Conservation (phyloP, 2,113 vertebrate species). For the Sinocyclocheilus anshuiensis region DNA sequence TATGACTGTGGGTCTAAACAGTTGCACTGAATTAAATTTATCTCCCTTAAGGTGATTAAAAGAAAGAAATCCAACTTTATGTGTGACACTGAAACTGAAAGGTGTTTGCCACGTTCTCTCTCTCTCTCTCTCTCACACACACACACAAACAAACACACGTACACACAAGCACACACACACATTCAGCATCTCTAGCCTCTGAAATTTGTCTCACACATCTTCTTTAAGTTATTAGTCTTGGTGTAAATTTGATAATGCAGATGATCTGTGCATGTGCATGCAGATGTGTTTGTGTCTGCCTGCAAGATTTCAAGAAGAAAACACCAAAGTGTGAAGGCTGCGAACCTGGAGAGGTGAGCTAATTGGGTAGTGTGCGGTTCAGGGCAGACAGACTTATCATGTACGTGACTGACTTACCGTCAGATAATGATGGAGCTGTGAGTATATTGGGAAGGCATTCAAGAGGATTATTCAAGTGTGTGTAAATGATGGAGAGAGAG, state of each 20-base stretch:
- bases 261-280: not conserved
- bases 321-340: not conserved
- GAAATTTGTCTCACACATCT: not conserved
- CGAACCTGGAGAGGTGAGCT: not conserved
- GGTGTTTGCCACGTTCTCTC: too few species aligned
- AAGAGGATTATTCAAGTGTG: slow-evolving; percentile 4
- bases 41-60: not conserved
- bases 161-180: too few species aligned
- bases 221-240: not conserved
- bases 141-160: too few species aligned
- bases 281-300: not conserved
- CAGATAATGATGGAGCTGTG: not conserved
- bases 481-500: not conserved
- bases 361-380: not conserved
- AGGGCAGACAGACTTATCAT: not conserved
- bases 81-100: too few species aligned
- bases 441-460: not conserved
- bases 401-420: not conserved
- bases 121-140: too few species aligned
- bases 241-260: not conserved
- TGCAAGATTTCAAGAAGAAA: not conserved
- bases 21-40: not conserved
- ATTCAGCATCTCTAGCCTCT: too few species aligned
- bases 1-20: not conserved
- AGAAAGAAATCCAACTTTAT: too few species aligned